phyloP scores from a whole-genome alignment of 2,113 vertebrate genomes.

The Bubo blakistoni region DNA sequence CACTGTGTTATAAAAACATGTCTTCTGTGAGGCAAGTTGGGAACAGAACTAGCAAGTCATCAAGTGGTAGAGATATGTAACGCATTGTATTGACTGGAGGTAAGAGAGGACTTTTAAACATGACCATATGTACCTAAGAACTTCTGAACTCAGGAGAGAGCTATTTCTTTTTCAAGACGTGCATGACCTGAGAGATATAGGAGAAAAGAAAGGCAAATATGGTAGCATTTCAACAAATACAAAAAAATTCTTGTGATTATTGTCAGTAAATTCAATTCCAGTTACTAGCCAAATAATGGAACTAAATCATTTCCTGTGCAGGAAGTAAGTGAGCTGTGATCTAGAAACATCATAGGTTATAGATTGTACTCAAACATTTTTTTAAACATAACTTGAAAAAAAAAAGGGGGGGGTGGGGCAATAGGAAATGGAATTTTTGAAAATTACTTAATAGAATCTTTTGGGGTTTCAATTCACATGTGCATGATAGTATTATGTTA shows the following conservation, averaged over 20 bases:
- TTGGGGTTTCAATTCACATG: background rate
- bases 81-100: background rate
- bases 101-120: background rate
- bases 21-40: background rate
- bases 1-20: background rate
- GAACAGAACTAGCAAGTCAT: background rate
- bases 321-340: background rate
- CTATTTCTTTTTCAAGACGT: background rate
- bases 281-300: background rate
- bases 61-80: background rate
- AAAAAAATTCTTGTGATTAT: background rate
- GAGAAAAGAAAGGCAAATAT: background rate
- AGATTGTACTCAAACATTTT: background rate
- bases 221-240: background rate
- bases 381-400: background rate
- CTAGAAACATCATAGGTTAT: background rate
- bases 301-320: background rate
- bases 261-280: background rate
- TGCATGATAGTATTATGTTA: background rate
- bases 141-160: background rate
- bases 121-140: background rate
- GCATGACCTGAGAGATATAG: background rate
- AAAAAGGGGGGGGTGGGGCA: rapidly evolving
- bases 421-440: background rate
- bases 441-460: background rate